A percentile compares a stretch with the other conserved stretches of the same genome.
These are phyloP conservation scores for Episyrphus balteatus DNA, from an alignment of 1,140 invertebrate species.

Conservation along the genomic window DNA sequence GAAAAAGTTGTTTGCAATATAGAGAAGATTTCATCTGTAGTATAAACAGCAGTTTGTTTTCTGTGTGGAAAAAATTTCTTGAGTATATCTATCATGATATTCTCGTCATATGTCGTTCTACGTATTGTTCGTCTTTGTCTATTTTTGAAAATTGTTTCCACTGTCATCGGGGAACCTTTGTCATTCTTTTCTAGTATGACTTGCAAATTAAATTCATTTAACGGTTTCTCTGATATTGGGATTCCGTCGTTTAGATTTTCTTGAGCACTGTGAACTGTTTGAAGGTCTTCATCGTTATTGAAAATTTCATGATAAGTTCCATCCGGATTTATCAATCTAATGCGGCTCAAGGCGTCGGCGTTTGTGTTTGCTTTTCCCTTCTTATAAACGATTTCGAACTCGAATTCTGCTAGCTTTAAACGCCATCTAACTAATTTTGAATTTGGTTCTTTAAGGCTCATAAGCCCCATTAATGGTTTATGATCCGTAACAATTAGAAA, in stretches of 20 bases:
- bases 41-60: slow-evolving; percentile 8
- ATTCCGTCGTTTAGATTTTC: slow-evolving; percentile 6
- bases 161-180: slow-evolving; percentile 5
- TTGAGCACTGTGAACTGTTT: slow-evolving; percentile 1
- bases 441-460: slow-evolving; percentile 27
- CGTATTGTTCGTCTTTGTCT: slow-evolving; percentile 9
- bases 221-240: slow-evolving; percentile 10
- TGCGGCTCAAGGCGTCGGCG: slow-evolving; percentile 20
- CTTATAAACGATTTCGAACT: slow-evolving; percentile 34
- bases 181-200: slow-evolving; percentile 3
- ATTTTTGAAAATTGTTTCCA: slow-evolving; percentile 7
- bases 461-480: slow-evolving; percentile 25
- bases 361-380: slow-evolving; percentile 25
- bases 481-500: slow-evolving; percentile 15
- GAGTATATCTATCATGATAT: slow-evolving; percentile 10
- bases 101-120: slow-evolving; percentile 2
- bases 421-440: slow-evolving; percentile 17
- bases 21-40: slow-evolving; percentile 9
- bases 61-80: slow-evolving; percentile 11
- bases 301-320: background rate
- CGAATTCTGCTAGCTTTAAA: slow-evolving; percentile 17
- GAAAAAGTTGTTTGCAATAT: slow-evolving; percentile 4
- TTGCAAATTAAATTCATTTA: slow-evolving; percentile 11
- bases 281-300: background rate
- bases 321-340: slow-evolving; percentile 4